Percentiles rank a stretch among this genome's conserved stretches.
Conservation (phyloP, 2,888 invertebrate species). For the Temnothorax rugatulus region DNA sequence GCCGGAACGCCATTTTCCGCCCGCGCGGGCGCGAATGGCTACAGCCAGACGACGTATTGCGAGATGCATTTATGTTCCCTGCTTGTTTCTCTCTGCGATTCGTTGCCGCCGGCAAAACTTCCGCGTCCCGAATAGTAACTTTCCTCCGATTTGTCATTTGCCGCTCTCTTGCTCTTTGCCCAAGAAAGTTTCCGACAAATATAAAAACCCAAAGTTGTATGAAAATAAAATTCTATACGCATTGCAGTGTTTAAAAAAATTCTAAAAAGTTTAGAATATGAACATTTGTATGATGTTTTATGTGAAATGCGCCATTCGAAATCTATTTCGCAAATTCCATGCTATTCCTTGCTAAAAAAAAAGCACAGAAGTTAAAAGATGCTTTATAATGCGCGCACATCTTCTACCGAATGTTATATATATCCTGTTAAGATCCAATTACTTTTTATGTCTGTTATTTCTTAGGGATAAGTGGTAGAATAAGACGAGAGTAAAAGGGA, state of each 20-base stretch:
- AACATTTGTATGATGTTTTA: neutral
- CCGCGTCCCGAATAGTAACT: constrained; percentile 24
- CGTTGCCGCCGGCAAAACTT: neutral
- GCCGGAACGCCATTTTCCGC: constrained; percentile 46
- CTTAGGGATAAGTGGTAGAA: neutral
- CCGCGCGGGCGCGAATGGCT: constrained; percentile 15
- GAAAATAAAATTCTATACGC: neutral
- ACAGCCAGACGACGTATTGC: constrained; percentile 27
- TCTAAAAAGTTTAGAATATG: neutral
- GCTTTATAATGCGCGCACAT: neutral
- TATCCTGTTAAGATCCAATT: neutral
- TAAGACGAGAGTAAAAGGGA: neutral
- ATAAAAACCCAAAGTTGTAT: neutral
- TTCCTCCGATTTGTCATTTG: constrained; percentile 24
- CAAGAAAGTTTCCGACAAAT: neutral
- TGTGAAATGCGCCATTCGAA: neutral
- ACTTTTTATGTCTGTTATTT: neutral
- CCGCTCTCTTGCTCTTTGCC: neutral
- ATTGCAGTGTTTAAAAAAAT: neutral
- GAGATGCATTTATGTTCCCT: constrained; percentile 28
- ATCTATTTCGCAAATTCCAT: neutral
- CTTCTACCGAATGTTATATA: neutral
- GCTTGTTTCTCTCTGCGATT: constrained; percentile 38
- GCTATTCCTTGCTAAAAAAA: neutral
- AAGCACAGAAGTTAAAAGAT: neutral